Percentiles rank a stretch among this genome's conserved stretches.
phyloP scores from a whole-genome alignment of 2,797 vertebrate species.

The Dromococcyx pavoninus region DNA sequence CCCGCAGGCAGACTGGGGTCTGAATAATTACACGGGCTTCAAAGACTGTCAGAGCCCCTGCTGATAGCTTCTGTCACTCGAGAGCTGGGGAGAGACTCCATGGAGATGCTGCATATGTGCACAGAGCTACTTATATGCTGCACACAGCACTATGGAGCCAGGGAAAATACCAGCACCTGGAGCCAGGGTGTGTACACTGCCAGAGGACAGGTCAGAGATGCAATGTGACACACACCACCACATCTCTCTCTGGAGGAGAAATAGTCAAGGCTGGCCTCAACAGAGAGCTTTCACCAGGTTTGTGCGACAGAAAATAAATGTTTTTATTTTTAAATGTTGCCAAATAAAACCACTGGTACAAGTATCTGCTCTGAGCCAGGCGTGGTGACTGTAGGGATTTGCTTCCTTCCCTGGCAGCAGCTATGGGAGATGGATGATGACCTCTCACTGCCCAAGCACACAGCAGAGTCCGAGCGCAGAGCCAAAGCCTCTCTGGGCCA shows the following conservation, averaged over 20 bases:
- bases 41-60: background rate
- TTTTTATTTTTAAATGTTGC: background rate
- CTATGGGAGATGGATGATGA: background rate
- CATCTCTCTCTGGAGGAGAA: background rate
- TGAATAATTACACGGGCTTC: background rate
- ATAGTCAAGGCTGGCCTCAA: background rate
- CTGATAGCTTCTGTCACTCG: background rate
- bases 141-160: background rate
- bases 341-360: background rate
- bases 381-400: background rate
- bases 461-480: rapidly evolving
- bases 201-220: background rate
- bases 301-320: background rate
- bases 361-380: background rate
- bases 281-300: background rate
- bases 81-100: background rate
- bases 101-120: background rate
- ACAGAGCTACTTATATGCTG: background rate
- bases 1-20: background rate
- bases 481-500: no score
- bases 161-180: background rate
- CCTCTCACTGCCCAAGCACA: background rate
- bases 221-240: background rate
- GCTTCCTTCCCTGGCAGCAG: background rate
- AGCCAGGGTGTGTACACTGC: rapidly evolving